Conservation (phyloP, 2,888 invertebrate genomes). For the Argynnis bischoffii region DNA sequence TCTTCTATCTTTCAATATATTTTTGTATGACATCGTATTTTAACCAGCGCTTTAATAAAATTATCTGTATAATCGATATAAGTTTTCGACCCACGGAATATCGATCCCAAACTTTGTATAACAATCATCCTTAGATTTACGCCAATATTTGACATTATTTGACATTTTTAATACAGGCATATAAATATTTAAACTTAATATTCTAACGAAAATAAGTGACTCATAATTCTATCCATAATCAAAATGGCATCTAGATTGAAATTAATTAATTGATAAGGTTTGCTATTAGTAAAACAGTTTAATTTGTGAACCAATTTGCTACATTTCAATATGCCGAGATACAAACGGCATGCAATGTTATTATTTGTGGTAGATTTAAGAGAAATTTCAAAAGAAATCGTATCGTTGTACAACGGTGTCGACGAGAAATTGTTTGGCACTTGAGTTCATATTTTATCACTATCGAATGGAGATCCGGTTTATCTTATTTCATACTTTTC, state of each 20-base stretch:
- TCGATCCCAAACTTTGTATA: no score
- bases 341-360: neutral
- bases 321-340: neutral
- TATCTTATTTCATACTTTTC: conserved; percentile 51
- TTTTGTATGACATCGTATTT: no score
- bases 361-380: conserved; percentile 21
- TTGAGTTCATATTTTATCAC: conserved; percentile 37
- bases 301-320: conserved; percentile 31
- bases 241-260: conserved; percentile 37
- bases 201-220: conserved; percentile 24
- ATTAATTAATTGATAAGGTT: conserved; percentile 38
- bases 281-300: conserved; percentile 49
- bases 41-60: no score
- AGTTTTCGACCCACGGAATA: no score
- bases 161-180: no score
- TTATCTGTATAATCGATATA: no score
- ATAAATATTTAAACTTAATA: no score
- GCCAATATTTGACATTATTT: no score
- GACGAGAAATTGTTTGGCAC: conserved; percentile 37
- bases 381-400: conserved; percentile 39
- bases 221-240: conserved; percentile 33
- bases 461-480: conserved; percentile 47
- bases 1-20: no score
- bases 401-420: conserved; percentile 28
- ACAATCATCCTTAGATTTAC: no score